Base-by-base conservation (phyloP, 2,888 invertebrate genomes). In the Dynastes tityus region DNA sequence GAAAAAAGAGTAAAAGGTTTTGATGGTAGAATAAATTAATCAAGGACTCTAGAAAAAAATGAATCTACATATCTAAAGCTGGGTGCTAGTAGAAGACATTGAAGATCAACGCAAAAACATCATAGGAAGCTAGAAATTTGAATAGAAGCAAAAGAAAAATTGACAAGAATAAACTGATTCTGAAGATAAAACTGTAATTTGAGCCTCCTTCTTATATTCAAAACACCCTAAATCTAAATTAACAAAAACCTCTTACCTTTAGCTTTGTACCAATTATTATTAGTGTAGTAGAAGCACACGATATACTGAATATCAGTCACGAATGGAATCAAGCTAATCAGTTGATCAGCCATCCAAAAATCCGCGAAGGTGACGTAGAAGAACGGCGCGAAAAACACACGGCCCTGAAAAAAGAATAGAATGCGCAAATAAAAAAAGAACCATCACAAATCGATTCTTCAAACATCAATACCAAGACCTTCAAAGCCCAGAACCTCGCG, bases 311-410 rank as follows among this genome's bases (percentile, higher is more conserved):
- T 94, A 89, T 99, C 99, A 13, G 98, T 90, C 82, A 99, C 93
- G 2, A 97, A 95, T 0, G 95, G 95, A 0, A 93, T 95, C 82
- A 99, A 91, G 76, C 98, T 98, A 89, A 98, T 99, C 86, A 98
- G 91, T 88, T 99, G 99, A 91, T 99, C 98, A 4, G 98, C 98
- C 88, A 99, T 93, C 98, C 98, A 99, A 92, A 99, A 99, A 90
- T 99, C 98, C 32, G 98, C 98, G 87, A 98, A 99, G 63, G 95
- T 93, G 8, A 99, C 98, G 83, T 96, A 96, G 86, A 96, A 94
- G 87, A 98, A 97, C 27, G 98, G 98, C 0, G 98, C 97, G 51
- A 95, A 93, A 67, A 97, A 85, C 82, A 98, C 95, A 77, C 96
- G 93, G 81, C 94, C 94, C 96, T 96, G 75, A 90, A 89, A 80